A percentile compares a stretch with the other conserved stretches of the same genome.
phyloP scores from a whole-genome alignment of 1,140 invertebrate genomes.

The Macrotrachela quadricornifera region DNA sequence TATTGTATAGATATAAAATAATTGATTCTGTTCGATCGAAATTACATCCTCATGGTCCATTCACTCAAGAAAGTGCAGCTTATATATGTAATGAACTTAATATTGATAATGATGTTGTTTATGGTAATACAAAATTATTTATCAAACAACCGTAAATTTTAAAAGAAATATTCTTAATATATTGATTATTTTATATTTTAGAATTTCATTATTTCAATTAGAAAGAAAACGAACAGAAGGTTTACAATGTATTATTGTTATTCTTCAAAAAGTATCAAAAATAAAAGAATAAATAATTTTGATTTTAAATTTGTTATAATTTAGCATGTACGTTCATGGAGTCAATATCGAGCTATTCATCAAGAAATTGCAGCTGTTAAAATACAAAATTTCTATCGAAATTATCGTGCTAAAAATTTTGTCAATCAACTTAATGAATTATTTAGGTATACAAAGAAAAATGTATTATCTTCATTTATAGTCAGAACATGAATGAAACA shows the following conservation, averaged over 20 bases:
- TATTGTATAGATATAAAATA: conserved; percentile 63
- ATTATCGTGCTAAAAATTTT: conserved; percentile 40
- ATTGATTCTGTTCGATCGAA: conserved; percentile 63
- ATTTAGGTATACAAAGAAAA: too few species aligned
- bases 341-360: not conserved
- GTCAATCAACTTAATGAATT: not conserved
- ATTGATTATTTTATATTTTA: too few species aligned
- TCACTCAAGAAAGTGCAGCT: conserved; percentile 54
- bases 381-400: conserved; percentile 54
- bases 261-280: conserved; percentile 64
- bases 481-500: too few species aligned
- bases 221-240: conserved; percentile 48
- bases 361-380: conserved; percentile 55
- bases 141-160: conserved; percentile 48
- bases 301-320: not conserved
- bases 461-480: too few species aligned
- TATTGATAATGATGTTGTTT: conserved; percentile 62
- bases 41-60: conserved; percentile 56
- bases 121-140: conserved; percentile 80
- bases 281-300: not conserved
- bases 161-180: too few species aligned
- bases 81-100: conserved; percentile 57
- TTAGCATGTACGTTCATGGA: not conserved
- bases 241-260: conserved; percentile 64
- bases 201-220: conserved; percentile 57